These are phyloP conservation scores for Echinops telfairi DNA, from an alignment of 2,113 vertebrate species.

Conservation along the genomic window DNA sequence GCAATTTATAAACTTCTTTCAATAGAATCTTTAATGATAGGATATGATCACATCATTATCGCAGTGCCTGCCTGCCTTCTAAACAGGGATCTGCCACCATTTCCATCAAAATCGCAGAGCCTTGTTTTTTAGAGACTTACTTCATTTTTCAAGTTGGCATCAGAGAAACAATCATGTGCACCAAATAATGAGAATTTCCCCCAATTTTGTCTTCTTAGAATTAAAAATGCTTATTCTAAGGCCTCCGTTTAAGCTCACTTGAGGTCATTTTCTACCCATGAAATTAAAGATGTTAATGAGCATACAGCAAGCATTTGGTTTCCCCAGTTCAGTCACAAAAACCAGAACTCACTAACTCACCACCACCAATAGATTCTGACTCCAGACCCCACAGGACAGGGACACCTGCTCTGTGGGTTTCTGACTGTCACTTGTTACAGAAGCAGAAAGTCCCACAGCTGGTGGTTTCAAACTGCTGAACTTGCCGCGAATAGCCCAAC, in stretches of 20 bases:
- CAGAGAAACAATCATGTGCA: constrained; percentile 80
- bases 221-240: constrained; percentile 67
- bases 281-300: constrained; percentile 16
- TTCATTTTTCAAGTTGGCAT: constrained; percentile 80
- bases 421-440: too few species aligned
- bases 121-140: constrained; percentile 77
- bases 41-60: constrained; percentile 90
- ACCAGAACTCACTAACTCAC: not conserved
- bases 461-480: too few species aligned
- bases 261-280: constrained; percentile 49
- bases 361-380: not conserved
- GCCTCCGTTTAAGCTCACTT: constrained; percentile 3
- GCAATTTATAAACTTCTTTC: constrained; percentile 98
- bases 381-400: too few species aligned
- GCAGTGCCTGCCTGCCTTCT: constrained; percentile 81
- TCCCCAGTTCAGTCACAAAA: not conserved
- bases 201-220: constrained; percentile 55
- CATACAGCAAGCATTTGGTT: not conserved
- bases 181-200: constrained; percentile 73
- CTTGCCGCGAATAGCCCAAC: too few species aligned
- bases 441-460: too few species aligned
- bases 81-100: constrained; percentile 82
- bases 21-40: constrained; percentile 96
- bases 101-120: constrained; percentile 83
- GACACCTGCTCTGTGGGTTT: too few species aligned